These are phyloP conservation scores for Lucilia sericata DNA, from an alignment of 1,140 invertebrate species.

Conservation along the genomic window DNA sequence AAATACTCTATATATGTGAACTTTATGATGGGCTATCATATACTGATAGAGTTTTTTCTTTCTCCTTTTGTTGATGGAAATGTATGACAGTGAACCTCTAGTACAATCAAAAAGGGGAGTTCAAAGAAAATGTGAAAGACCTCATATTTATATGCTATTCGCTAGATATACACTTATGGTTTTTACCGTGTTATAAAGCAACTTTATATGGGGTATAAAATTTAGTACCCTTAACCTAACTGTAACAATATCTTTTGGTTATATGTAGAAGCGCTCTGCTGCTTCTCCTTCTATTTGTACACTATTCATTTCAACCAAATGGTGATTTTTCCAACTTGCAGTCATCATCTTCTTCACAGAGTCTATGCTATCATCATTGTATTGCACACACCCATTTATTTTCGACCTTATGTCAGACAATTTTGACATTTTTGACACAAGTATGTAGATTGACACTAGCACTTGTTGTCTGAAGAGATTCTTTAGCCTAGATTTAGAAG, in stretches of 20 bases:
- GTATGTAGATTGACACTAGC: slow-evolving; percentile 37
- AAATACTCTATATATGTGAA: too few relatives aligned
- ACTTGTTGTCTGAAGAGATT: slow-evolving; percentile 14
- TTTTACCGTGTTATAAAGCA: not conserved
- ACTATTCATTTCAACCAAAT: not conserved
- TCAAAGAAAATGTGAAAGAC: not conserved
- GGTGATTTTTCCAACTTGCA: not conserved
- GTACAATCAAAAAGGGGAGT: not conserved
- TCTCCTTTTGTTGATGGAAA: not conserved
- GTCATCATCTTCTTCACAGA: not conserved
- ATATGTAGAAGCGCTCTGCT: not conserved
- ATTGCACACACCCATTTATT: slow-evolving; percentile 10
- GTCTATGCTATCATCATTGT: not conserved
- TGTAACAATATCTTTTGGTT: not conserved
- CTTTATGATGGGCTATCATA: slow-evolving; percentile 26
- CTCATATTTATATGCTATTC: not conserved
- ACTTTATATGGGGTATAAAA: not conserved
- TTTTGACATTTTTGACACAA: slow-evolving; percentile 41
- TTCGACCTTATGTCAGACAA: not conserved
- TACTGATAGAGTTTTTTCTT: not conserved
- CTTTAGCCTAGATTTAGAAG: too few relatives aligned
- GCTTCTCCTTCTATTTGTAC: not conserved
- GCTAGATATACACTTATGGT: not conserved
- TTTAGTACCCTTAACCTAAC: not conserved
- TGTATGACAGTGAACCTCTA: not conserved